Percentiles rank a stretch among this genome's conserved stretches.
Conservation (phyloP, 2,797 vertebrate genomes). For the Pteronotus mesoamericanus region DNA sequence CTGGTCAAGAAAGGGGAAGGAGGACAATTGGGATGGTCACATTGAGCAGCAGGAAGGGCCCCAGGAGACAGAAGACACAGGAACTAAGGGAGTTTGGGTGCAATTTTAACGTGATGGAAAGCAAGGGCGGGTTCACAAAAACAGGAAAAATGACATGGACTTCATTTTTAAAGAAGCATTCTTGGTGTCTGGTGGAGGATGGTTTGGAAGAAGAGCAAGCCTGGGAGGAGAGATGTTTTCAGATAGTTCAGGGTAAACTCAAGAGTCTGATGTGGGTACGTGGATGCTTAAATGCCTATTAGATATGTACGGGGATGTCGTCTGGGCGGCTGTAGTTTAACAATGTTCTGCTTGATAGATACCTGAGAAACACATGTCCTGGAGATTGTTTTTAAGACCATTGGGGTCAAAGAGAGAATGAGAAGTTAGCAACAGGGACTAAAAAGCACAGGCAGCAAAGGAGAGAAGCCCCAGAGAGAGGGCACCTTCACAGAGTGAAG, state of each 20-base stretch:
- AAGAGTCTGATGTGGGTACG: neutral
- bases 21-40: no score
- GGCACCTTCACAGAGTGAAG: neutral
- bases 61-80: neutral
- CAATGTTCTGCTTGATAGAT: rapidly evolving
- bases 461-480: neutral
- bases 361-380: neutral
- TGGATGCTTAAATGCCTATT: neutral
- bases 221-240: neutral
- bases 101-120: no score
- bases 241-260: neutral
- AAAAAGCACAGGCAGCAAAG: neutral
- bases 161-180: neutral
- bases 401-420: neutral
- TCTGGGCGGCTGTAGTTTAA: neutral
- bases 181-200: neutral
- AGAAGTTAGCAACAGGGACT: neutral
- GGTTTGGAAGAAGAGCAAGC: neutral
- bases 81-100: rapidly evolving
- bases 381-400: neutral
- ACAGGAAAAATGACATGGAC: neutral
- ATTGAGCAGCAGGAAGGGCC: rapidly evolving
- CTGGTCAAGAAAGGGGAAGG: neutral
- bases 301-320: neutral
- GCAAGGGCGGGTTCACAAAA: neutral